Evolutionary conservation across 2,888 invertebrate species (phyloP), one percentile per base, ranked within the genome.

Genomic region (Oscheius sp.): DNA sequence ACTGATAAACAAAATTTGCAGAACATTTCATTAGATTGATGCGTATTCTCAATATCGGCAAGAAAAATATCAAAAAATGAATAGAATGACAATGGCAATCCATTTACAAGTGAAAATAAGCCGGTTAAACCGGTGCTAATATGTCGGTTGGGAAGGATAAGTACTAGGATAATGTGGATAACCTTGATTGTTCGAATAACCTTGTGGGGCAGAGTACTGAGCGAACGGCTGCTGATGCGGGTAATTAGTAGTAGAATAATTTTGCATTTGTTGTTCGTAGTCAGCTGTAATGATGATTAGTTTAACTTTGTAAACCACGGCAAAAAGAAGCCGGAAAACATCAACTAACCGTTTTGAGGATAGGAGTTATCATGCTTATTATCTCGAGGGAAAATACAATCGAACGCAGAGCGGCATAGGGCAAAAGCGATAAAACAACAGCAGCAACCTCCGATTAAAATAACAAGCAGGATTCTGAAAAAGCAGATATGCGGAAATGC

Each of bases 401-500:
- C 85, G 76, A 86, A 81, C 55, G 79, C 71, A 43, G 82, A 80
- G 16, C 83, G 79, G 72, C 85, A 86, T 59, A 82, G 77, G 52
- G 74, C 76, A 76, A 84, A 87, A 58, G 80, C 82, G 41, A 84
- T 73, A 55, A 82, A 71, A 73, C 81, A 85, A 43, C 85, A 82
- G 55, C 85, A 84, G 74, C 86, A 87, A 58, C 81, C 82, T 59
- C 79, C 21, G 25, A 86, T 76, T 13, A 86, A 80, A 9, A 83
- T 71, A 58, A 83, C 66, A 21, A 87, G 35, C 69, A 87, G 27
- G 71, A 87, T 74, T 69, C 87, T 87, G 35, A 35, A 35, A 35
- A 35, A 35, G 35, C 27, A 18, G 27, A 52, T 43, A 45, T n/a
- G n/a, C n/a, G n/a, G n/a, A 29, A 41, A 16, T 63, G 25, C 6